Conservation (phyloP, 2,888 invertebrate genomes). For the Leptogaster cylindrica region DNA sequence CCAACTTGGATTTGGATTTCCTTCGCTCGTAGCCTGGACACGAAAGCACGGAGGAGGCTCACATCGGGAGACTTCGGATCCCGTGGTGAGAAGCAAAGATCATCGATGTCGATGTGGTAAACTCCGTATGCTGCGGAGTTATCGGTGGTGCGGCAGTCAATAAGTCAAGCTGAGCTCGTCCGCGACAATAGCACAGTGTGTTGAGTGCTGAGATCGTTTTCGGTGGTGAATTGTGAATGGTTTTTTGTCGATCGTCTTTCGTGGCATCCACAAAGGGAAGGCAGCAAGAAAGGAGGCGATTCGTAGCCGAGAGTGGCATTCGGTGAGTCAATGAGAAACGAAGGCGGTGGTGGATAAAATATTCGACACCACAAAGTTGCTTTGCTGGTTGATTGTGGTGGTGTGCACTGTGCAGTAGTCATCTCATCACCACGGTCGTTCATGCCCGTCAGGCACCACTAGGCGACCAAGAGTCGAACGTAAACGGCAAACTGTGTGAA, state of each 20-base stretch:
- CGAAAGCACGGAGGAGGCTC: no score
- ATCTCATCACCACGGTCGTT: background rate
- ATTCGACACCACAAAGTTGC: no score
- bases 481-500: no score
- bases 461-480: slow-evolving; percentile 27
- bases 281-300: slow-evolving; percentile 19
- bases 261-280: no score
- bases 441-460: slow-evolving; percentile 23
- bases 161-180: slow-evolving; percentile 14
- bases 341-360: slow-evolving; percentile 11
- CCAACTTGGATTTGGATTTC: no score
- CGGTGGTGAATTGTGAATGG: background rate
- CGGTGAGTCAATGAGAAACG: slow-evolving; percentile 8
- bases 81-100: no score
- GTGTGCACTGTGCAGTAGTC: background rate
- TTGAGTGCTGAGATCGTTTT: slow-evolving; percentile 5
- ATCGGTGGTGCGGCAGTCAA: slow-evolving; percentile 11
- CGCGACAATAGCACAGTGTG: background rate
- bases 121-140: background rate
- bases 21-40: no score
- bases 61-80: no score
- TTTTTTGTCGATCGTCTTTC: background rate
- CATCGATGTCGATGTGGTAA: background rate
- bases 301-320: background rate
- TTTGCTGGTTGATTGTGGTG: background rate